phyloP scores from a whole-genome alignment of 2,888 invertebrate species.

The Tiliacea aurago region DNA sequence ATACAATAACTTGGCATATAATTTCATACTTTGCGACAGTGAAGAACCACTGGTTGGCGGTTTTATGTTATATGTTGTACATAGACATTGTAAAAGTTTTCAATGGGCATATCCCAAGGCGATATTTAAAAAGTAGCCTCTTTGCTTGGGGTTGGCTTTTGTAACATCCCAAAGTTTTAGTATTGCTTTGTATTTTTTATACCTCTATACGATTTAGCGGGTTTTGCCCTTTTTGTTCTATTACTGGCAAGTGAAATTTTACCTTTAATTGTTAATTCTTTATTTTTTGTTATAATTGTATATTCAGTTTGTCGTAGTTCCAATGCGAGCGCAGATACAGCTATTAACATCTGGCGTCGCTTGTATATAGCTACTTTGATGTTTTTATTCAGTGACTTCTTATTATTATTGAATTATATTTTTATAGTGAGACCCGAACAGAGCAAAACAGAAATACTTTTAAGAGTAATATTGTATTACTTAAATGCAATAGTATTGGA shows the following conservation, averaged over 20 bases:
- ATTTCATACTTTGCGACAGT: neutral
- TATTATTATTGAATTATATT: neutral
- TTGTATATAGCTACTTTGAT: neutral
- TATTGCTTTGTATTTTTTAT: too few relatives aligned
- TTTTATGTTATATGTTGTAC: constrained; percentile 11
- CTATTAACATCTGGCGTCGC: neutral
- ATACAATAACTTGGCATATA: neutral
- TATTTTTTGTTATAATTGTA: too few relatives aligned
- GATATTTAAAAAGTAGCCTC: neutral
- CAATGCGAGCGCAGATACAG: neutral
- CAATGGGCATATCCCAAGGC: neutral
- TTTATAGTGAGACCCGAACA: too few relatives aligned
- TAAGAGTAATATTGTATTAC: neutral
- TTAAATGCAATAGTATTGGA: neutral
- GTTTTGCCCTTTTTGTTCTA: too few relatives aligned
- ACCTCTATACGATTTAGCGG: too few relatives aligned
- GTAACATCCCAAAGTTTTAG: too few relatives aligned
- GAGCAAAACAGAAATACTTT: neutral
- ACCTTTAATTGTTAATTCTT: neutral
- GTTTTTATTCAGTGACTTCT: constrained; percentile 5
- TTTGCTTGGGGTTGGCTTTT: constrained; percentile 8
- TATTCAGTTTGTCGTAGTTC: constrained; percentile 11
- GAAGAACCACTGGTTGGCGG: neutral
- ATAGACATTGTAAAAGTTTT: constrained; percentile 1
- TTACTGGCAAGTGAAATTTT: neutral